Percentiles rank a stretch among this genome's conserved stretches.
phyloP scores from a whole-genome alignment of 1,140 invertebrate species.

The Drosophila guanche region DNA sequence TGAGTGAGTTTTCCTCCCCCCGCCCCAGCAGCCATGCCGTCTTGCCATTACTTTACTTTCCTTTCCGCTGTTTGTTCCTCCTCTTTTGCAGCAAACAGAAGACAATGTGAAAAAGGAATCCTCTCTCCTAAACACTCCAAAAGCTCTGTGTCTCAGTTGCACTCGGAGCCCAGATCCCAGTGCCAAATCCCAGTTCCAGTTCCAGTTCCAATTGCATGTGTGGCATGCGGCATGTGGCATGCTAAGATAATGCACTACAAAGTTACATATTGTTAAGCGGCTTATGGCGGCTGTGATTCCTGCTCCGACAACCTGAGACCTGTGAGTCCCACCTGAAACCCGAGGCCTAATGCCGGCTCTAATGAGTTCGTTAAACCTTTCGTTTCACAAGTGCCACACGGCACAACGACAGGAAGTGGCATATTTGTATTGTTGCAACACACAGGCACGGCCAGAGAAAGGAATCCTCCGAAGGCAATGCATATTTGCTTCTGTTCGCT shows the following conservation, averaged over 20 bases:
- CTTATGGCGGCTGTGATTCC: conserved; percentile 39
- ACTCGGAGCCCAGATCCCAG: background rate
- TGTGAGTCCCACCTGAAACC: too few relatives aligned
- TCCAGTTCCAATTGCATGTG: conserved; percentile 11
- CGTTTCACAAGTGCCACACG: background rate
- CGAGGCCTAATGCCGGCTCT: too few relatives aligned
- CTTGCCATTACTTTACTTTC: conserved; percentile 46
- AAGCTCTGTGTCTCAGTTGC: too few relatives aligned
- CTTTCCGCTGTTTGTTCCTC: conserved; percentile 33
- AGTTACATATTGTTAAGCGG: conserved; percentile 57
- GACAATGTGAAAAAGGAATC: conserved; percentile 49
- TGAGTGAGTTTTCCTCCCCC: conserved; percentile 58
- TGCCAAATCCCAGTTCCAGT: conserved; percentile 7
- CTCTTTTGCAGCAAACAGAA: conserved; percentile 52
- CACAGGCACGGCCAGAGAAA: too few relatives aligned
- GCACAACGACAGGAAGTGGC: too few relatives aligned
- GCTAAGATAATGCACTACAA: conserved; percentile 28
- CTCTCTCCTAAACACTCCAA: too few relatives aligned
- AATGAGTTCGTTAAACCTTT: conserved; percentile 10
- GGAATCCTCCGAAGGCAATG: too few relatives aligned
- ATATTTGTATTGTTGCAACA: too few relatives aligned
- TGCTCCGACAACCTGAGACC: too few relatives aligned
- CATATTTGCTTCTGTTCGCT: too few relatives aligned
- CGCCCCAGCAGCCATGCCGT: conserved; percentile 32
- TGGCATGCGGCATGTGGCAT: conserved; percentile 37